Percentiles rank a stretch among this genome's conserved stretches.
phyloP scores from a whole-genome alignment of 2,888 invertebrate genomes.

The Drosophila robusta region DNA sequence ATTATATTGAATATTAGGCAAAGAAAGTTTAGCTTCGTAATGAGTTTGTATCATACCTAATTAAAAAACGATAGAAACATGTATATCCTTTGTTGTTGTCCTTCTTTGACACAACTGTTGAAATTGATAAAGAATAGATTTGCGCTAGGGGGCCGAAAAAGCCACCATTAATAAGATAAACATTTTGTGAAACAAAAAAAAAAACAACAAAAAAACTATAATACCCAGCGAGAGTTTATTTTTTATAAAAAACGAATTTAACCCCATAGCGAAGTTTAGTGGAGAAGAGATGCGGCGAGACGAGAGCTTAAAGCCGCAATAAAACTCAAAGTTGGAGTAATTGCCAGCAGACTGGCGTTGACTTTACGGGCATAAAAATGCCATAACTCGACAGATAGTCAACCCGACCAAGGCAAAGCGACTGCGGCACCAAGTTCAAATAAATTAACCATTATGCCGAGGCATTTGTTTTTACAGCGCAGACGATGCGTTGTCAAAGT shows the following conservation, averaged over 20 bases:
- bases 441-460: constrained; percentile 66
- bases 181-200: too few relatives aligned
- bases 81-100: too few relatives aligned
- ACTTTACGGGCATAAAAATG: constrained; percentile 53
- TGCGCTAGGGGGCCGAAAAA: too few relatives aligned
- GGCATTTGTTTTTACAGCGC: constrained; percentile 65
- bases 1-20: too few relatives aligned
- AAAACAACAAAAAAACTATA: neutral
- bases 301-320: constrained; percentile 47
- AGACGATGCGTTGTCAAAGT: constrained; percentile 37
- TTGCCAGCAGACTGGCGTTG: constrained; percentile 45
- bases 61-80: too few relatives aligned
- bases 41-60: too few relatives aligned
- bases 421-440: constrained; percentile 19
- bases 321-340: constrained; percentile 64
- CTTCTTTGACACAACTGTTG: neutral
- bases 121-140: neutral
- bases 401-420: constrained; percentile 19
- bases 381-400: constrained; percentile 48
- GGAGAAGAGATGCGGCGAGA: neutral
- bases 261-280: constrained; percentile 18
- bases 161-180: too few relatives aligned
- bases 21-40: too few relatives aligned
- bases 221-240: neutral
- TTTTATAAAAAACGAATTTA: constrained; percentile 9